Evolutionary conservation across 2,797 vertebrate genomes (phyloP).

Genomic region (Sebastes diploproa): DNA sequence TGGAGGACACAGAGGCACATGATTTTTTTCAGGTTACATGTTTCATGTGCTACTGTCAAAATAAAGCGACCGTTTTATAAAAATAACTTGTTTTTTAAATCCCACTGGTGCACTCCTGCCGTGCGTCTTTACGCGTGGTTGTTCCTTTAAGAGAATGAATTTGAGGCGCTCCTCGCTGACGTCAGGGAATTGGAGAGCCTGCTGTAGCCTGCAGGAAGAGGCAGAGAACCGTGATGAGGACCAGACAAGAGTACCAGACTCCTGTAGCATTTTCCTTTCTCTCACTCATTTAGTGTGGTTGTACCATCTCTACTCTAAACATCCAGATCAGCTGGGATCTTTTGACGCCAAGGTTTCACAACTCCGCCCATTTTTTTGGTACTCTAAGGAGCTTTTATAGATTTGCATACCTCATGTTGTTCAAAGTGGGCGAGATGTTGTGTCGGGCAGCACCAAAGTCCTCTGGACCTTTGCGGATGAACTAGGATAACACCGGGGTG

Average conservation of each 20-base stretch:
- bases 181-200: conserved; percentile 58
- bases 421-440: conserved; percentile 12
- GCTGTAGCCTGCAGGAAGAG: conserved; percentile 36
- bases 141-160: conserved; percentile 76
- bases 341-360: background rate
- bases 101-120: background rate
- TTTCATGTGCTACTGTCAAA: no score
- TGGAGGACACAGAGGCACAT: no score
- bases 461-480: background rate
- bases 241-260: background rate
- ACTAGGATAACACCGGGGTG: conserved; percentile 17
- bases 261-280: background rate
- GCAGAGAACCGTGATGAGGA: conserved; percentile 43
- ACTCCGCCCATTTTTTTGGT: conserved; percentile 42
- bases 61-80: no score
- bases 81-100: no score
- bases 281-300: background rate
- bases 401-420: background rate
- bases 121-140: conserved; percentile 52
- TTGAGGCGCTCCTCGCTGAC: conserved; percentile 66
- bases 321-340: background rate
- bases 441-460: background rate
- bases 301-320: background rate
- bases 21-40: no score
- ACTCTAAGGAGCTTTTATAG: background rate